Percentiles rank a stretch among this genome's conserved stretches.
phyloP scores from a whole-genome alignment of 1,140 invertebrate genomes.

The Drosophila neocordata region DNA sequence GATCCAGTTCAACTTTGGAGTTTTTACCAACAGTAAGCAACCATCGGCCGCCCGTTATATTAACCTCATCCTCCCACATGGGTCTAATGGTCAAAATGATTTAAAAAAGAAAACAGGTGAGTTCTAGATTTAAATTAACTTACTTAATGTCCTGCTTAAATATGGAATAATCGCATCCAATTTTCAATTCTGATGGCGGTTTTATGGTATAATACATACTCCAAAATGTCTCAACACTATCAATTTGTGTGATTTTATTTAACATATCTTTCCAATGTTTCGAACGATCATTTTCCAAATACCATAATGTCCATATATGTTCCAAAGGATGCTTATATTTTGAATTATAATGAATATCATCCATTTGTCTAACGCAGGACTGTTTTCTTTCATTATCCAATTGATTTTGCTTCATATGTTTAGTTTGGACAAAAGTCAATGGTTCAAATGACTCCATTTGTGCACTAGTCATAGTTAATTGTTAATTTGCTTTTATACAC shows the following conservation, averaged over 20 bases:
- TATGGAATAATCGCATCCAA: constrained; percentile 97
- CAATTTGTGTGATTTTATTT: constrained; percentile 95
- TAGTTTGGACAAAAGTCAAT: constrained; percentile 32
- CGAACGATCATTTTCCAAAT: constrained; percentile 95
- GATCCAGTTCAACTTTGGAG: constrained; percentile 93
- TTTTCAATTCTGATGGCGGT: constrained; percentile 93
- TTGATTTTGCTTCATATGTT: constrained; percentile 27
- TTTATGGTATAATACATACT: constrained; percentile 97
- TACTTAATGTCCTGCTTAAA: constrained; percentile 96
- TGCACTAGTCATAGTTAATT: constrained; percentile 42
- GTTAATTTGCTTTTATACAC: background rate
- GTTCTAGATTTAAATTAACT: background rate
- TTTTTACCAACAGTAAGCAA: constrained; percentile 94
- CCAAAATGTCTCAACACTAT: constrained; percentile 99
- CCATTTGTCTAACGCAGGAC: constrained; percentile 3
- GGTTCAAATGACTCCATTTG: constrained; percentile 36
- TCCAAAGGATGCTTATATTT: constrained; percentile 94
- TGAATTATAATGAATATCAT: constrained; percentile 34
- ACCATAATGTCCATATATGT: constrained; percentile 98
- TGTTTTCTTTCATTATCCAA: constrained; percentile 12
- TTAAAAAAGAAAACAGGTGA: constrained; percentile 95
- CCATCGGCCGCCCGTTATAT: constrained; percentile 97
- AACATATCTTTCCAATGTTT: constrained; percentile 97
- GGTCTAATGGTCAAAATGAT: constrained; percentile 91
- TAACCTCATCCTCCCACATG: constrained; percentile 98